Conservation (phyloP, 1,140 invertebrate species). For the Apocrypta bakeri region DNA sequence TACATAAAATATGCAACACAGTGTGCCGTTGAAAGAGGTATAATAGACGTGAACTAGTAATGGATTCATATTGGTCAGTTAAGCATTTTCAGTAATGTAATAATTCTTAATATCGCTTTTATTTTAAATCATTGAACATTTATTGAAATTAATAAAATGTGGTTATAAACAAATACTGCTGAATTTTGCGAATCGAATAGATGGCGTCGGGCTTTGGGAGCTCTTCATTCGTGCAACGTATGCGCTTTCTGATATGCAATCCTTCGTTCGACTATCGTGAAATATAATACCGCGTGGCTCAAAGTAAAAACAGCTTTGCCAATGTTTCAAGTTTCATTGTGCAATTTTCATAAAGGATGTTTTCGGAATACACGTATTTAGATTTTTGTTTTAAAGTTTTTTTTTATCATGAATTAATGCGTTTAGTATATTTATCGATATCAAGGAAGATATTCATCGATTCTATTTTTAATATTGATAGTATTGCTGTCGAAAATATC, state of each 20-base stretch:
- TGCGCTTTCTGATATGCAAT: constrained; percentile 14
- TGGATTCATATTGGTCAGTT: no score
- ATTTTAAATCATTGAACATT: neutral
- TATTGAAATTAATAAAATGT: neutral
- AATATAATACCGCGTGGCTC: neutral
- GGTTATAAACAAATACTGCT: neutral
- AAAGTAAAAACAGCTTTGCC: neutral
- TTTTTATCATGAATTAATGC: neutral
- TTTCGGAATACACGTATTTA: neutral
- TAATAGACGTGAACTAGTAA: no score
- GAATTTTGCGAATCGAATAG: neutral
- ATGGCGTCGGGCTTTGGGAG: neutral
- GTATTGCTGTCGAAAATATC: constrained; percentile 26
- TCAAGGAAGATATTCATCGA: neutral
- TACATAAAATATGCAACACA: no score
- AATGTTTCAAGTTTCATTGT: neutral
- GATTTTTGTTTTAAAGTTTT: neutral
- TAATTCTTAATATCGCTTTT: no score
- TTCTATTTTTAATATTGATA: neutral
- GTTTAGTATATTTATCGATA: neutral
- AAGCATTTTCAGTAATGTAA: no score
- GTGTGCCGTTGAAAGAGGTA: no score
- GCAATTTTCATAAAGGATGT: neutral
- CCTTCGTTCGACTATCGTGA: constrained; percentile 12
- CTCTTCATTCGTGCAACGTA: neutral